Evolutionary conservation across 2,888 invertebrate genomes (phyloP), one percentile per base, ranked within the genome.

Genomic region (Pammene fasciana): DNA sequence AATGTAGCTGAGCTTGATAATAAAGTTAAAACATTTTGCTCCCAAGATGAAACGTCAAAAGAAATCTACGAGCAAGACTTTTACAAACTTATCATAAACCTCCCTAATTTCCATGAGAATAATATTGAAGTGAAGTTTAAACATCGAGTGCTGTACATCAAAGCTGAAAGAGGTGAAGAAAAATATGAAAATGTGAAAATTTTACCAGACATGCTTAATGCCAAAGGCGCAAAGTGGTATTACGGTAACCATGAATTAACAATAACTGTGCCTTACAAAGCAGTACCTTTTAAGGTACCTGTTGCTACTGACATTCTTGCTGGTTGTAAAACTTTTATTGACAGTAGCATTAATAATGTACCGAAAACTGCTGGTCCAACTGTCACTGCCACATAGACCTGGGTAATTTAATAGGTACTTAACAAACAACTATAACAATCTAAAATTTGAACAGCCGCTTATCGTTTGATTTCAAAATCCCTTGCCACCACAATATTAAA

Each of bases 51-150:
- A 13, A 7, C 52, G 5, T 26, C 43, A 3, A 60, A 60, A 0
- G 60, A 67, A 46, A 36, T 60, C 8, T 67, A 18, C 38, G 60
- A 45, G 11, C 14, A 54, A 36, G 67, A 67, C 5, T 4, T 36
- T 7, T 60, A 60, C 13, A 52, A 54, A 13, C 34, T 67, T 0
- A 34, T 60, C 10, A 16, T 45, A n/a, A n/a, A 9, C 5, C 52
- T 67, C 1, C 45, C 67, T 0, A 59, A 60, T 45, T 67, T 60
- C n/a, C 16, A 52, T 45, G 45, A 45, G n/a, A 57, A 34, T 14
- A 16, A n/a, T 6, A 54, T 67, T 36, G 50, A 64, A 56, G 57
- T 68, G 2, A 62, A 64, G 34, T 56, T 45, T 9, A 61, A 68
- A 52, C 64, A 61, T 16, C 41, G 60, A 48, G 59, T 56, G 36